These are phyloP conservation scores for Montipora cactus DNA, from an alignment of 64 coral and sea anemone species.

Conservation along the genomic window DNA sequence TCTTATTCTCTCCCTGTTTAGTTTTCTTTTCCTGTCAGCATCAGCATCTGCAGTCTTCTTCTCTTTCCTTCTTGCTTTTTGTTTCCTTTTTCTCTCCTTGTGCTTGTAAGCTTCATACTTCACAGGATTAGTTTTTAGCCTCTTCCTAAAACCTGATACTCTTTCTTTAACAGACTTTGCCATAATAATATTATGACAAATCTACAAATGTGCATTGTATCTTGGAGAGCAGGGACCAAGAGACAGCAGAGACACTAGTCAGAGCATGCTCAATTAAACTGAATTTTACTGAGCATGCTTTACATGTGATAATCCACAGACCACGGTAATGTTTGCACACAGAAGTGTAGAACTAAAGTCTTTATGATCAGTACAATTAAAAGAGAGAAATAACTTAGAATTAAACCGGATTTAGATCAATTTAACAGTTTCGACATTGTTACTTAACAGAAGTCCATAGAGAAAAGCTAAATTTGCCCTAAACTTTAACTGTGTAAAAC, in stretches of 20 bases:
- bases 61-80: background rate
- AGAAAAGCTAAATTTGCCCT: no score
- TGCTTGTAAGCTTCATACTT: conserved; percentile 72
- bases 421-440: no score
- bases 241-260: background rate
- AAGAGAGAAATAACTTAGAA: no score
- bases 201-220: background rate
- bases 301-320: no score
- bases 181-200: background rate
- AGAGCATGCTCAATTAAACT: background rate
- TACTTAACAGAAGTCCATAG: no score
- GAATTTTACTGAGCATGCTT: background rate
- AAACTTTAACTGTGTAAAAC: no score
- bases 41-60: background rate
- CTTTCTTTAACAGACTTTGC: conserved; percentile 56
- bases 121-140: conserved; percentile 59
- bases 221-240: background rate
- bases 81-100: conserved; percentile 62
- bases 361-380: no score
- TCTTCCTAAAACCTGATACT: conserved; percentile 20
- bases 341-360: no score
- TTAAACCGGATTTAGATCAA: no score
- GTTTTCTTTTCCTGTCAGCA: conserved; percentile 3
- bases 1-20: conserved; percentile 23
- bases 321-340: no score